Base-by-base conservation (phyloP, 2,888 invertebrate species). In the Sabatieria punctata region DNA sequence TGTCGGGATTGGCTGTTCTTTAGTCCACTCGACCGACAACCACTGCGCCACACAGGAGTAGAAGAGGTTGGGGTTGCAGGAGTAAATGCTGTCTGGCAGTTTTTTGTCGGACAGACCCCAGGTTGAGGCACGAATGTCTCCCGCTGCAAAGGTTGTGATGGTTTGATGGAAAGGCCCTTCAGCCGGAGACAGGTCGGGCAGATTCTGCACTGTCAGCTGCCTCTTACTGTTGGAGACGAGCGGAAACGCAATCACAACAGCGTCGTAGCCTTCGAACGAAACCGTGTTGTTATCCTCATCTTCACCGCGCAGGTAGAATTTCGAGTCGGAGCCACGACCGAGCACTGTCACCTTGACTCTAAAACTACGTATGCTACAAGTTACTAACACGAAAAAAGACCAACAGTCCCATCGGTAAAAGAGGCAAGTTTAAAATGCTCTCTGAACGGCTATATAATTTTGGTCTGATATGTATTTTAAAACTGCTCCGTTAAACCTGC, bases 231-330 rank as follows among this genome's bases (percentile, higher is more conserved):
- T 62, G 54, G 21, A 51, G 6, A 71, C 71, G 33, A 75, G 60
- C 1, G 77, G 77, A 25, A 71, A 60, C 18, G 77, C 77, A 19
- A 78, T 52, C 38, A 78, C 69, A 2, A 78, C 72, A 47, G 73
- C 66, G 54, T 77, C 75, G 55, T 41, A 41, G 39, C 23, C 21
- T 22, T 21, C 4, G 4, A 19, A 30, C 8, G 30, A 11, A 11
- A 11, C 30, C 8, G 8, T 15, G 30, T 11, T 15, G 30, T 30
- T 30, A 30, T 30, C 15, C 8, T 30, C 15, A 15, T n/a, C n/a
- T n/a, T n/a, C n/a, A n/a, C n/a, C n/a, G n/a, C n/a, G n/a, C n/a
- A n/a, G n/a, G n/a, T n/a, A n/a, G n/a, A n/a, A n/a, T n/a, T n/a
- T n/a, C n/a, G n/a, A n/a, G n/a, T n/a, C n/a, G n/a, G n/a, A n/a